Percentiles rank a stretch among this genome's conserved stretches.
These are phyloP conservation scores for Trachelus troglodyta DNA, from an alignment of 2,888 invertebrate species.

Conservation along the genomic window DNA sequence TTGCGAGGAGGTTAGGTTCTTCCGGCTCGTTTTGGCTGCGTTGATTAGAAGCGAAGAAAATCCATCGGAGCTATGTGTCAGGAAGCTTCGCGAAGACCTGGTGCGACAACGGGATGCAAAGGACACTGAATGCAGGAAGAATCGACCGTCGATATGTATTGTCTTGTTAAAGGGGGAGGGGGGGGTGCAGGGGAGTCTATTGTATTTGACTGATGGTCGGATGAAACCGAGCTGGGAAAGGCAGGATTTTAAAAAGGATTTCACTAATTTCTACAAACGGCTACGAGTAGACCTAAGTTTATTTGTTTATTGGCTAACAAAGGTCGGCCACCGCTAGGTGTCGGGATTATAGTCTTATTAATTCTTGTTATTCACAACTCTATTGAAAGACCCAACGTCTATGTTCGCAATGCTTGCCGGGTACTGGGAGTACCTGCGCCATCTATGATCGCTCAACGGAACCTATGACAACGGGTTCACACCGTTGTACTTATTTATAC, in stretches of 20 bases:
- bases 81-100: background rate
- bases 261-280: slow-evolving; percentile 11
- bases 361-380: slow-evolving; percentile 35
- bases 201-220: slow-evolving; percentile 15
- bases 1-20: background rate
- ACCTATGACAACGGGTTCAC: background rate
- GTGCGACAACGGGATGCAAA: background rate
- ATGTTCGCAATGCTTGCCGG: background rate
- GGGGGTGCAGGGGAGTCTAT: background rate
- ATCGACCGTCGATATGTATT: background rate
- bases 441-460: background rate
- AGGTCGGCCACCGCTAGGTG: slow-evolving; percentile 25
- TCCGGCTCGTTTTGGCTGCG: background rate
- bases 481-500: background rate
- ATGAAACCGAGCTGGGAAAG: slow-evolving; percentile 33
- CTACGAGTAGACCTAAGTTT: background rate
- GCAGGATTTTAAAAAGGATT: slow-evolving; percentile 33
- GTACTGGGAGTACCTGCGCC: background rate
- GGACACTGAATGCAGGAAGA: background rate
- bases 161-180: background rate
- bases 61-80: background rate
- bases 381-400: slow-evolving; percentile 25
- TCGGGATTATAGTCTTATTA: slow-evolving; percentile 36
- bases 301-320: slow-evolving; percentile 37
- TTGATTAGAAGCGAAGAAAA: background rate